Percentiles rank a stretch among this genome's conserved stretches.
phyloP scores from a whole-genome alignment of 2,113 vertebrate species.

The Carettochelys insculpta region DNA sequence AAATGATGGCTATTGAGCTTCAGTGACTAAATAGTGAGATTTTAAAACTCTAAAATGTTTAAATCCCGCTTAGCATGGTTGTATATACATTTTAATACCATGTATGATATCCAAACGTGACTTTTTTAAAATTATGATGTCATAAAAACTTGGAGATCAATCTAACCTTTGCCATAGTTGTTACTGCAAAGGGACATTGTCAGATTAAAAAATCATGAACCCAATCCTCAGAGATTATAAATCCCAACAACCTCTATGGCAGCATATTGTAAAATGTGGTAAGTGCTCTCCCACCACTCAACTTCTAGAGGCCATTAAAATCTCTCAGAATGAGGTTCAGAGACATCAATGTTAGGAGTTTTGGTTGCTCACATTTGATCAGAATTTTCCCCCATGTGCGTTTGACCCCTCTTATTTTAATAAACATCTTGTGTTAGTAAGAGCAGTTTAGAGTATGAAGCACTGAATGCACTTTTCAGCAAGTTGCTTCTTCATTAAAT shows the following conservation, averaged over 20 bases:
- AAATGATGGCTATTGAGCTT: neutral
- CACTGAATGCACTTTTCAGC: neutral
- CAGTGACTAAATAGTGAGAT: neutral
- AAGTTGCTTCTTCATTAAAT: fast-evolving
- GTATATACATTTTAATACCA: slow-evolving; percentile 10
- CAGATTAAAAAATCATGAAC: neutral
- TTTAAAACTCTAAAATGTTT: neutral
- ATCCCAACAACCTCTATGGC: neutral
- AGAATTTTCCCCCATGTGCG: neutral
- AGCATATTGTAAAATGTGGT: neutral
- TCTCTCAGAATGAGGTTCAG: neutral
- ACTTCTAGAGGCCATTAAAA: neutral
- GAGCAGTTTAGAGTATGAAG: neutral
- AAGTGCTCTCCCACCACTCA: neutral
- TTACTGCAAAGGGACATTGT: neutral
- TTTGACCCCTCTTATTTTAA: neutral
- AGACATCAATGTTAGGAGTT: neutral
- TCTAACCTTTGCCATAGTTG: neutral
- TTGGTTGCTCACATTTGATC: neutral
- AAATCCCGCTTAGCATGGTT: neutral
- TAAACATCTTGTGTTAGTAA: neutral
- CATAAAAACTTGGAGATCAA: neutral
- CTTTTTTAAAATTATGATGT: neutral
- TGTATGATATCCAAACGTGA: neutral
- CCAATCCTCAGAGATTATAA: neutral